phyloP scores from a whole-genome alignment of 53 echinoderm and acorn worm species.

The Luidia sarsii region DNA sequence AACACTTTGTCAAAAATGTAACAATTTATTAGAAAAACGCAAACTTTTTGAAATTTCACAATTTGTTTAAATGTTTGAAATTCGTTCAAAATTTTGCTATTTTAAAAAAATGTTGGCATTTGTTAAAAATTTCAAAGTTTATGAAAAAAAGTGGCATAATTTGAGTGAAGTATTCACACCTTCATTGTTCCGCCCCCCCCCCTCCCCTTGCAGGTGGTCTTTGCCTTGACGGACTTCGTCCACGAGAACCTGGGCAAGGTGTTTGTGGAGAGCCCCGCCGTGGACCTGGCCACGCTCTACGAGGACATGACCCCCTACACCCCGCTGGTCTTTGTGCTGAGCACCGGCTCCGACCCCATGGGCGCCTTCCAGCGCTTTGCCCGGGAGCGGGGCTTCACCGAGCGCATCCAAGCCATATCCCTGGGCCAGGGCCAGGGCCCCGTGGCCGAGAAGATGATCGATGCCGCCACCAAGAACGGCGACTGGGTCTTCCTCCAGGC shows the following conservation, averaged over 20 bases:
- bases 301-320: constrained; percentile 93
- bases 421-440: constrained; percentile 99
- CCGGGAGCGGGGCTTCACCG: constrained; percentile 85
- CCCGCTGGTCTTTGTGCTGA: constrained; percentile 93
- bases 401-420: constrained; percentile 97
- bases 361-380: constrained; percentile 99
- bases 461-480: constrained; percentile 79
- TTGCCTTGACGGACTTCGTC: constrained; percentile 98
- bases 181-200: too few relatives aligned
- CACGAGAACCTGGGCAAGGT: constrained; percentile 94
- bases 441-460: constrained; percentile 99
- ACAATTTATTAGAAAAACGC: too few relatives aligned
- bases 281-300: constrained; percentile 90
- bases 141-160: too few relatives aligned
- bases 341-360: constrained; percentile 99
- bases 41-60: too few relatives aligned
- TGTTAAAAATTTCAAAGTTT: too few relatives aligned
- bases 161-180: too few relatives aligned
- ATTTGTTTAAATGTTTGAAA: too few relatives aligned
- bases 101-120: too few relatives aligned
- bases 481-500: constrained; percentile 99
- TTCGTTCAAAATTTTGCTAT: too few relatives aligned
- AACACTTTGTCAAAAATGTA: too few relatives aligned
- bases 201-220: constrained; percentile 71
- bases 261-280: constrained; percentile 96